Conservation (phyloP, 2,113 vertebrate species). For the Chrysemys picta region DNA sequence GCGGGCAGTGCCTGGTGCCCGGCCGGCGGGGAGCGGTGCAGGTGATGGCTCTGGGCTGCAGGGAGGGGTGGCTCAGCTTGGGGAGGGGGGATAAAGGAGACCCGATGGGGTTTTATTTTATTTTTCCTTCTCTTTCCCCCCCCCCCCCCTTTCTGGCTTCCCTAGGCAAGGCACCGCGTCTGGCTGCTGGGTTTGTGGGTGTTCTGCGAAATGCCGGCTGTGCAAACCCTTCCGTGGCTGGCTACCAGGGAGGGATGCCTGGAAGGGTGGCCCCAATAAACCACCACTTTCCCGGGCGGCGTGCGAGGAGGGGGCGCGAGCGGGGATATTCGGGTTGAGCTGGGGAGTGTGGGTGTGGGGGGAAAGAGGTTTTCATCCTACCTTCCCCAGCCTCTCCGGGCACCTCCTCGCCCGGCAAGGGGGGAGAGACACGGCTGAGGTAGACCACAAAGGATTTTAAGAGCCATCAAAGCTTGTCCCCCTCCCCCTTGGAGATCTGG, state of each 20-base stretch:
- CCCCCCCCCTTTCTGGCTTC: not conserved
- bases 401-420: not conserved
- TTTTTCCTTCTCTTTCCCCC: not conserved
- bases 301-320: accelerated
- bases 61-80: not conserved
- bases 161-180: not conserved
- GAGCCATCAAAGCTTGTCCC: not conserved
- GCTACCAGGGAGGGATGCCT: not conserved
- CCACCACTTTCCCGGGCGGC: conserved; percentile 6
- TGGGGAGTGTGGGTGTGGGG: not conserved
- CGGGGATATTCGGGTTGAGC: accelerated
- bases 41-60: too few species aligned
- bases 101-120: not conserved
- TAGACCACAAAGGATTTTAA: not conserved
- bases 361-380: not conserved
- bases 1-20: too few species aligned
- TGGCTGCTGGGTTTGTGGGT: not conserved
- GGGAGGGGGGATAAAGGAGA: not conserved
- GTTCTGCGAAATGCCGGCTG: not conserved
- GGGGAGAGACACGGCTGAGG: not conserved
- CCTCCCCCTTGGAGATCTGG: not conserved
- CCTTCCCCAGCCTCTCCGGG: not conserved
- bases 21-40: too few species aligned
- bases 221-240: not conserved
- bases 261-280: conserved; percentile 6